phyloP scores from a whole-genome alignment of 2,888 invertebrate species.

The Silvanus unidentatus region DNA sequence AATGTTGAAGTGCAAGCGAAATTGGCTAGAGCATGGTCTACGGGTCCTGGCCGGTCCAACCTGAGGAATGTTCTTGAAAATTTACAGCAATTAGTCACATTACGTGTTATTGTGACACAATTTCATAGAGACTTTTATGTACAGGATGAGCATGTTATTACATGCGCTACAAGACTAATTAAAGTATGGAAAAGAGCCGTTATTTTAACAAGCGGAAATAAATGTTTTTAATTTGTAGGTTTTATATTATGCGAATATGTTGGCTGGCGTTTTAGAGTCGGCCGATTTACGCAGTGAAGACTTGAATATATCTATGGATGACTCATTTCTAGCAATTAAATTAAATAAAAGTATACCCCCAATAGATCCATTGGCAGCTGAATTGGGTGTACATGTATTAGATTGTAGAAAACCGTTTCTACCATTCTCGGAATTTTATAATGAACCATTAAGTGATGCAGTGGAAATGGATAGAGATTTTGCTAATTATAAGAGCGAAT shows the following conservation, averaged over 20 bases:
- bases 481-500: constrained; percentile 76
- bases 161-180: constrained; percentile 81
- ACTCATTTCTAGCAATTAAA: constrained; percentile 36
- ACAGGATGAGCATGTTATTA: constrained; percentile 80
- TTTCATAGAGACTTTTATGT: constrained; percentile 67
- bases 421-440: constrained; percentile 87
- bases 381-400: constrained; percentile 68
- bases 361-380: constrained; percentile 62
- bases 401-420: constrained; percentile 80
- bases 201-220: not conserved
- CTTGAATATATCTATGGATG: constrained; percentile 47
- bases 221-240: constrained; percentile 50
- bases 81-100: constrained; percentile 81
- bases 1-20: constrained; percentile 71
- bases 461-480: constrained; percentile 94
- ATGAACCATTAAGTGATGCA: constrained; percentile 86
- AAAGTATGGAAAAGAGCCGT: constrained; percentile 55
- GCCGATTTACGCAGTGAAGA: constrained; percentile 58
- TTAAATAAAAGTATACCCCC: constrained; percentile 45
- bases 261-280: constrained; percentile 73
- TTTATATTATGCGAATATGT: constrained; percentile 80
- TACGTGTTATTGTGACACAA: constrained; percentile 73
- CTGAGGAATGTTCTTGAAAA: constrained; percentile 66
- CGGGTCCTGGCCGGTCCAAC: constrained; percentile 50
- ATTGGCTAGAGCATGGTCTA: constrained; percentile 75